A percentile compares a stretch with the other conserved stretches of the same genome.
phyloP scores from a whole-genome alignment of 2,113 vertebrate species.

The Smithornis capensis region DNA sequence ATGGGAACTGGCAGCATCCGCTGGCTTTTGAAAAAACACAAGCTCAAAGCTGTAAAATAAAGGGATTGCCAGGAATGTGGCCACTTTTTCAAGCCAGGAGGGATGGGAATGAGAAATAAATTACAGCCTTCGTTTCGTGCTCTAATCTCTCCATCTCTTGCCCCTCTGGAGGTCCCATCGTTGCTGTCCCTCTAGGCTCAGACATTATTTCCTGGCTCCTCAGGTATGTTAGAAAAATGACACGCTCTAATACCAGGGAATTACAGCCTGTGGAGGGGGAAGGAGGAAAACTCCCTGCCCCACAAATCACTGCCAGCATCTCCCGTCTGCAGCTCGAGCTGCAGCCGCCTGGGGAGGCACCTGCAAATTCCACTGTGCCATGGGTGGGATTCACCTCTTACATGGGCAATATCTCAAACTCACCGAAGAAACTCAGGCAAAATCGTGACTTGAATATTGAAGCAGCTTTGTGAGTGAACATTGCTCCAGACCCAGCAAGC shows the following conservation, averaged over 20 bases:
- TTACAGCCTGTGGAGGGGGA: background rate
- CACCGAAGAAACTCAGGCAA: background rate
- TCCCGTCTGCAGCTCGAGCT: background rate
- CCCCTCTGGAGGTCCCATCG: background rate
- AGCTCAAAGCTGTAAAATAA: background rate
- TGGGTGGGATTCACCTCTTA: background rate
- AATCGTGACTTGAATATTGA: rapidly evolving
- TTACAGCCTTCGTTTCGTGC: background rate
- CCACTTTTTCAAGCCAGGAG: background rate
- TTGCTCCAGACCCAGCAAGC: rapidly evolving
- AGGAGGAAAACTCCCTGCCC: background rate
- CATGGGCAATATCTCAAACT: rapidly evolving
- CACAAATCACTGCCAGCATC: background rate
- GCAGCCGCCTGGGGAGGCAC: background rate
- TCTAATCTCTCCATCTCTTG: background rate
- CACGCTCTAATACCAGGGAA: background rate
- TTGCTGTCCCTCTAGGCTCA: background rate
- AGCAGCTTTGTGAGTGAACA: background rate
- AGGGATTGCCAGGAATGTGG: background rate
- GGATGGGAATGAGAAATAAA: background rate
- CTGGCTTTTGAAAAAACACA: background rate
- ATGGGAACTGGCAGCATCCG: constrained; percentile 15
- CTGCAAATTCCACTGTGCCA: background rate
- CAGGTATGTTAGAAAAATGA: background rate
- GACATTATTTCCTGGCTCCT: background rate